These are phyloP conservation scores for Hydriomena furcata DNA, from an alignment of 2,888 invertebrate genomes.

Conservation along the genomic window DNA sequence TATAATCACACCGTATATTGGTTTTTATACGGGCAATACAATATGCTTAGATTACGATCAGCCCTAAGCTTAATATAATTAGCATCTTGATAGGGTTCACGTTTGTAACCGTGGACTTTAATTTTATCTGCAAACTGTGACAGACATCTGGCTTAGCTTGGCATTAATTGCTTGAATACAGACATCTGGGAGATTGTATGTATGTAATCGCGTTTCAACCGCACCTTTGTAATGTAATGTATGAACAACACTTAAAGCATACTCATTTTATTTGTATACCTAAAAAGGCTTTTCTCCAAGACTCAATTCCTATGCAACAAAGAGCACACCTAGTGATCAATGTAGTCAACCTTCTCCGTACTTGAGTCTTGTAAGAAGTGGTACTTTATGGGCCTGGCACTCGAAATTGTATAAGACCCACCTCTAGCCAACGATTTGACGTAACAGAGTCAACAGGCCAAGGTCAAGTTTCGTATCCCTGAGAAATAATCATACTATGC, in stretches of 20 bases:
- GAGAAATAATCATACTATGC: constrained; percentile 1
- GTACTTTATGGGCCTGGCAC: no score
- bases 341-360: no score
- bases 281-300: neutral
- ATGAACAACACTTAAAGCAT: constrained; percentile 7
- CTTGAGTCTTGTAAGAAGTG: no score
- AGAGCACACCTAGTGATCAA: no score
- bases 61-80: neutral
- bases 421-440: constrained; percentile 10
- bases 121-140: constrained; percentile 1
- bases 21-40: neutral
- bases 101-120: neutral
- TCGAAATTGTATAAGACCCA: no score
- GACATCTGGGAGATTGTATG: constrained; percentile 4
- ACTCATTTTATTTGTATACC: constrained; percentile 1
- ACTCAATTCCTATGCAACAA: no score
- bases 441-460: constrained; percentile 8
- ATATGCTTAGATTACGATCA: neutral
- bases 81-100: neutral
- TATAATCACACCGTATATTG: no score
- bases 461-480: constrained; percentile 8
- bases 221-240: constrained; percentile 12
- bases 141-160: neutral
- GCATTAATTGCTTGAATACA: neutral
- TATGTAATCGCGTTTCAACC: neutral